Percentiles rank a stretch among this genome's conserved stretches.
phyloP scores from a whole-genome alignment of 1,140 invertebrate genomes.

The Scaptomyza graminum region DNA sequence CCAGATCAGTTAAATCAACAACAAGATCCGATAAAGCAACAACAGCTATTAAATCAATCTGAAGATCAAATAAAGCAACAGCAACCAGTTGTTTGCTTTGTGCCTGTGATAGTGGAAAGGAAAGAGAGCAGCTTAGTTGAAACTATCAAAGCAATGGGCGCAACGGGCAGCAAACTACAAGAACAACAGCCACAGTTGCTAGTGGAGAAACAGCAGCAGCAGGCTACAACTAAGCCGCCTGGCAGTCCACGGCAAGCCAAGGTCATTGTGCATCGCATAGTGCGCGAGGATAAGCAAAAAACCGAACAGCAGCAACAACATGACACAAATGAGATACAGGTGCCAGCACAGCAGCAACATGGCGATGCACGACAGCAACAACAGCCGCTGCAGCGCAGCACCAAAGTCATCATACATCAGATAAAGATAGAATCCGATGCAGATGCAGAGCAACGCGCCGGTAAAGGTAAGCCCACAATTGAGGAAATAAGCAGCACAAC shows the following conservation, averaged over 20 bases:
- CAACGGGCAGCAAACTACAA: constrained; percentile 65
- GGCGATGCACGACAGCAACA: not conserved
- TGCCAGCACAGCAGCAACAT: constrained; percentile 17
- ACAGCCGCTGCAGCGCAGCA: constrained; percentile 48
- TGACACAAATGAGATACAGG: not conserved
- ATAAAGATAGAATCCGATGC: constrained; percentile 66
- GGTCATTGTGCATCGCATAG: constrained; percentile 77
- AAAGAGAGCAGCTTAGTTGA: not conserved
- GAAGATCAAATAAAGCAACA: constrained; percentile 3
- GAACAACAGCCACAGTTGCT: constrained; percentile 28
- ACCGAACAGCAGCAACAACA: not conserved
- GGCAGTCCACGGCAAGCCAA: constrained; percentile 70
- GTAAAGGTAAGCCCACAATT: constrained; percentile 56
- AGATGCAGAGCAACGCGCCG: constrained; percentile 38
- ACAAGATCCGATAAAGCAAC: not conserved
- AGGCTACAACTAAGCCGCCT: constrained; percentile 22
- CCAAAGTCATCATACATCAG: constrained; percentile 75
- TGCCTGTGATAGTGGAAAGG: constrained; percentile 15
- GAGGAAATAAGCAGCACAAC: constrained; percentile 67
- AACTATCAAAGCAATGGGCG: constrained; percentile 48
- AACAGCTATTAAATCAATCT: not conserved
- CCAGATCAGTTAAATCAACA: not conserved
- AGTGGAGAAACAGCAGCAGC: constrained; percentile 16
- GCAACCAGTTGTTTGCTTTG: constrained; percentile 4
- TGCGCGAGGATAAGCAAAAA: constrained; percentile 37